Evolutionary conservation across 1,140 invertebrate species (phyloP).

Genomic region (Mercenaria mercenaria): DNA sequence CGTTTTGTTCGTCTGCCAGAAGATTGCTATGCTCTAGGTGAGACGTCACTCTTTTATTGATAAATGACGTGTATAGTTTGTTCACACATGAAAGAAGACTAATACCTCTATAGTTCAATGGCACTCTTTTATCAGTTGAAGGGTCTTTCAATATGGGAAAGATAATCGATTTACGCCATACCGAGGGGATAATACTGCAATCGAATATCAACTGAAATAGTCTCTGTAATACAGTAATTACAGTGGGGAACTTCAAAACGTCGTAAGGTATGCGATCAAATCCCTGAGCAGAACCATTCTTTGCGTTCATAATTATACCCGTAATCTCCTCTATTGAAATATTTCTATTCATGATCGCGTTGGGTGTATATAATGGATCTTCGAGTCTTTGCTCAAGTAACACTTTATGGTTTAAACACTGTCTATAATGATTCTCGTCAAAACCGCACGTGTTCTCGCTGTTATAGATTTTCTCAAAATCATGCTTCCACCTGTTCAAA

Average conservation of each 20-base stretch:
- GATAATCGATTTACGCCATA: conserved; percentile 26
- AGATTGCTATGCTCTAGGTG: conserved; percentile 53
- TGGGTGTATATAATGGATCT: too few relatives aligned
- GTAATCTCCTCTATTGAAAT: conserved; percentile 19
- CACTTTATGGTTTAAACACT: too few relatives aligned
- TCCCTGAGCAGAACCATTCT: neutral
- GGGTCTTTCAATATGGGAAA: conserved; percentile 35
- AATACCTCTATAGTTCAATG: conserved; percentile 40
- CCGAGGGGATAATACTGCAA: conserved; percentile 12
- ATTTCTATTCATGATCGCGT: too few relatives aligned
- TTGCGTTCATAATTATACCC: neutral
- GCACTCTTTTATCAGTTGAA: neutral
- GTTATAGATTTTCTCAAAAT: too few relatives aligned
- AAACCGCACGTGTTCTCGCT: too few relatives aligned
- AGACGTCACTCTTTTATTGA: conserved; percentile 54
- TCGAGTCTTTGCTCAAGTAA: too few relatives aligned
- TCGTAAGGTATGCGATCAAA: conserved; percentile 13
- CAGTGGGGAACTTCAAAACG: neutral
- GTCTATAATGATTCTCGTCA: too few relatives aligned
- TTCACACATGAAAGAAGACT: conserved; percentile 44
- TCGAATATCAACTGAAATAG: conserved; percentile 43
- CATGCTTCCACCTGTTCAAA: too few relatives aligned
- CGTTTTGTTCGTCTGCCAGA: conserved; percentile 67
- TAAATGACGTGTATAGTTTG: conserved; percentile 61
- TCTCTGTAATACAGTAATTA: neutral